Evolutionary conservation across 2,113 vertebrate genomes (phyloP), one percentile per base, ranked within the genome.

Genomic region (Thymallus thymallus): DNA sequence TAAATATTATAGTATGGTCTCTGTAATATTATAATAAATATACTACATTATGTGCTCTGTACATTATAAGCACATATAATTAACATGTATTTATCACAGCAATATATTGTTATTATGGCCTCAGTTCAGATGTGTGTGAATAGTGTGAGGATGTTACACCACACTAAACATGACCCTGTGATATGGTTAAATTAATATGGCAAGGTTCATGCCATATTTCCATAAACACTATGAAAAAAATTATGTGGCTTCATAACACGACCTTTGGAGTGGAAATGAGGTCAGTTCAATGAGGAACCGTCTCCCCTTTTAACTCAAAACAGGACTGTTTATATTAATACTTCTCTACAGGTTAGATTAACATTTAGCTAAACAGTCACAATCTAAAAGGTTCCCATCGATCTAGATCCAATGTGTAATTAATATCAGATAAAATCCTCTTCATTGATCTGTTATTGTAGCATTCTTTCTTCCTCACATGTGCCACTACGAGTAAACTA

Each of bases 351-450:
- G 56, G 5, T 62, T 74, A 46, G 45, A n/a, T 45, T 77, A 46
- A 58, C 16, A 13, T 79, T 69, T 58, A 71, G 69, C 23, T 6
- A 22, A 16, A 68, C 64, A 58, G 51, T 71, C 16, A 46, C 14
- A 70, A 72, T 61, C 29, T 20, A 69, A 60, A 5, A 3, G 30
- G 48, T 18, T 66, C 55, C 48, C 69, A 67, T 83, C 68, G 69
- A 29, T 60, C 20, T 26, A 60, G 69, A 78, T 77, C 68, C 72
- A 24, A 84, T 78, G 46, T 80, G 56, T 74, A 72, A 82, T 82
- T 82, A 78, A 80, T 80, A 74, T 79, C 29, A 78, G n/a, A 76
- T 78, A 56, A 41, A 75, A 41, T 55, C 20, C 7, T 18, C 13
- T 18, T 68, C 51, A 83, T 80, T 60, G 71, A 74, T 84, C 75